phyloP scores from a whole-genome alignment of 2,113 vertebrate genomes.

The Protobothrops flavoviridis region DNA sequence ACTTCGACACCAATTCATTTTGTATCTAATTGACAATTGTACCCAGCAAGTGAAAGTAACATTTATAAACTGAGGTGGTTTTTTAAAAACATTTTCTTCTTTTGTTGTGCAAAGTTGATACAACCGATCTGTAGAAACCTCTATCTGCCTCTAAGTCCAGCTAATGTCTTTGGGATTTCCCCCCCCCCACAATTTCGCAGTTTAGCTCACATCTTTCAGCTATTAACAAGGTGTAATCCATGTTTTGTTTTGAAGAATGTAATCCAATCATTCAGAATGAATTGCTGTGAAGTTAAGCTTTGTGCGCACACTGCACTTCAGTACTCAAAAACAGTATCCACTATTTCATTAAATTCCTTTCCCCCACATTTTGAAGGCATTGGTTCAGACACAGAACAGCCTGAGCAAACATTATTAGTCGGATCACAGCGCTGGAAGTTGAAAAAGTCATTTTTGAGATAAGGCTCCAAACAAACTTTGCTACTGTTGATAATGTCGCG shows the following conservation, averaged over 20 bases:
- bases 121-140: not conserved
- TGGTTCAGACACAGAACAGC: not conserved
- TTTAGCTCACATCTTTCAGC: not conserved
- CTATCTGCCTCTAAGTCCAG: not conserved
- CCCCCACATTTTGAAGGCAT: not conserved
- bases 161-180: not conserved
- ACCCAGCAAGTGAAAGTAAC: not conserved
- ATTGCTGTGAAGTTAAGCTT: not conserved
- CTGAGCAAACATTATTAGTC: not conserved
- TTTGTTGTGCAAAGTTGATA: not conserved
- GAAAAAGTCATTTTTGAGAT: not conserved
- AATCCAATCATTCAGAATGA: not conserved
- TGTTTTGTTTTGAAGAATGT: not conserved
- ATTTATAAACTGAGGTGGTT: not conserved
- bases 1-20: not conserved
- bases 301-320: not conserved
- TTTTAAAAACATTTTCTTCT: not conserved
- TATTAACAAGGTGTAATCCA: not conserved
- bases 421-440: not conserved
- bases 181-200: not conserved
- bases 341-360: not conserved
- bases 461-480: not conserved
- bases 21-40: not conserved
- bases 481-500: not conserved
- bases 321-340: not conserved